Conservation (phyloP, 2,888 invertebrate species). For the Meta bourneti region DNA sequence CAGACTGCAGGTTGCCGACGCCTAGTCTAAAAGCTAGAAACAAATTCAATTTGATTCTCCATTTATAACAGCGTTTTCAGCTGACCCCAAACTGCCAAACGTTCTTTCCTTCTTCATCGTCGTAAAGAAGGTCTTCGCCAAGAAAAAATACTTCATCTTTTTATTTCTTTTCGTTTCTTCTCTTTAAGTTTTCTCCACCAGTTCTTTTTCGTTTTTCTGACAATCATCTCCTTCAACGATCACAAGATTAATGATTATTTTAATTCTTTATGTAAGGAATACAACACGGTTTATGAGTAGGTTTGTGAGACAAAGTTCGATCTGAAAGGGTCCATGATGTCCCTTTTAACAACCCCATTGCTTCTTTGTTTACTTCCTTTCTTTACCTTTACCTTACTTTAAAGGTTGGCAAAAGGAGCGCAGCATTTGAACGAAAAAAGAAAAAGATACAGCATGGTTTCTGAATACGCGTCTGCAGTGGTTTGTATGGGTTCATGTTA, state of each 20-base stretch:
- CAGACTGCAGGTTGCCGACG: background rate
- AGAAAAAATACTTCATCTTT: background rate
- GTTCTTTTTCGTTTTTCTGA: background rate
- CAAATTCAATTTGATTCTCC: background rate
- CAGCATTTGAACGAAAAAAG: no score
- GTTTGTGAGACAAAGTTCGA: background rate
- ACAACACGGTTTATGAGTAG: background rate
- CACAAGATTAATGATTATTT: background rate
- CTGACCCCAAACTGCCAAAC: background rate
- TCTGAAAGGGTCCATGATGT: background rate
- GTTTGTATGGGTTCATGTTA: no score
- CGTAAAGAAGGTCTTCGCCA: background rate
- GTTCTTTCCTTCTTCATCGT: background rate
- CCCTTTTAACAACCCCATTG: background rate
- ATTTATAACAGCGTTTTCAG: background rate
- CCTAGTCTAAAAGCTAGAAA: background rate
- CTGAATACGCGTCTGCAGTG: no score
- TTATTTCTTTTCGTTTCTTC: background rate
- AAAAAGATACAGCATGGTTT: no score
- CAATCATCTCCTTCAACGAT: background rate
- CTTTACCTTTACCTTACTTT: background rate
- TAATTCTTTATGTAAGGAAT: background rate
- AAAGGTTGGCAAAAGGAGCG: background rate
- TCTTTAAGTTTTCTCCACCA: background rate
- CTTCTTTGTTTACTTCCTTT: background rate